Evolutionary conservation across 1,140 invertebrate genomes (phyloP), one percentile per base, ranked within the genome.

Genomic region (Latrodectus geometricus): DNA sequence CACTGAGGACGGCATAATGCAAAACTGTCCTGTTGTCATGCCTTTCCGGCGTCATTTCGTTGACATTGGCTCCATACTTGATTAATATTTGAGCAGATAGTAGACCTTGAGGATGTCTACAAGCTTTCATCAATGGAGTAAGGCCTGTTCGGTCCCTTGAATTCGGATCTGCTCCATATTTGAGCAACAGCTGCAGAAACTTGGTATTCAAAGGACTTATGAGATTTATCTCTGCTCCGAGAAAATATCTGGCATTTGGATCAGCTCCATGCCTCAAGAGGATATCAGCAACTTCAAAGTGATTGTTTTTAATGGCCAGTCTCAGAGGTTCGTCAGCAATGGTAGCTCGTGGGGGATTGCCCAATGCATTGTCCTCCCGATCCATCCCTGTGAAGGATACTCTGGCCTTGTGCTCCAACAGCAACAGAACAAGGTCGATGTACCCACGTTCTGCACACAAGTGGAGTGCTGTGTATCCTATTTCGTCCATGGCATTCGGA

Each of bases 381-480:
- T 88, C 78, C 12, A 88, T 65, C 54, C 89, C 90, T 5, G 88
- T 92, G 90, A 96, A 96, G 90, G 96, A 95, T 1, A 97, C 94
- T 73, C 94, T 94, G 0, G 96, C 96, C 0, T 95, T 95, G 89
- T 95, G 93, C 88, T 95, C 93, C 5, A 98, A 91, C 2, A 98
- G 92, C 8, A 97, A 90, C 87, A 95, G 88, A 87, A 93, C 90
- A 56, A 92, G 89, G 48, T 91, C 90, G 49, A 91, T 90, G 90
- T 92, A 94, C 91, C 96, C 96, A 89, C 96, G 95, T 88, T 97
- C 95, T 5, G 96, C 95, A 56, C 95, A 95, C 61, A 97, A 92
- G 91, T 97, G 97, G 69, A 97, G 91, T 3, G 96, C 95, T 70
- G 96, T 96, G 91, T 97, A 97, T 0, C 96, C 97, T 88, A 96